phyloP scores from a whole-genome alignment of 2,113 vertebrate species.

The Lophura nycthemera region DNA sequence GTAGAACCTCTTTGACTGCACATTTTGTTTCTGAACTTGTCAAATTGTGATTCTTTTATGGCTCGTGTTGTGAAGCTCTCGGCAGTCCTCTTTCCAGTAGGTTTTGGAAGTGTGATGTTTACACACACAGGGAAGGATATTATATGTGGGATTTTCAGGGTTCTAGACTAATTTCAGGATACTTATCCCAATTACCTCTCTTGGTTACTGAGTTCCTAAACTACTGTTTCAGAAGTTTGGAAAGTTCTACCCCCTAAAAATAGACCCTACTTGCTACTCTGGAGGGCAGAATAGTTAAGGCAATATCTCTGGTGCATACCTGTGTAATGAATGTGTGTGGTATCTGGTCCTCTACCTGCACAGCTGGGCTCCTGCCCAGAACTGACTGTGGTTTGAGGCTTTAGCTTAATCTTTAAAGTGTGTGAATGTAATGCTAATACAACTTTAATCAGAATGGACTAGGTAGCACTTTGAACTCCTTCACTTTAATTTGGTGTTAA shows the following conservation, averaged over 20 bases:
- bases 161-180: background rate
- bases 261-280: background rate
- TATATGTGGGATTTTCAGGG: slow-evolving; percentile 45
- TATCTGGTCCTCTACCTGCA: slow-evolving; percentile 36
- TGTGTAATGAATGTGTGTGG: background rate
- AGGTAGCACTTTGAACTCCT: slow-evolving; percentile 48
- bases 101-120: slow-evolving; percentile 40
- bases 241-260: background rate
- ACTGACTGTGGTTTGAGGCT: background rate
- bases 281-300: slow-evolving; percentile 1
- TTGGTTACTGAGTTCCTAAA: background rate
- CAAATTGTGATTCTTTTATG: slow-evolving; percentile 42
- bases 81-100: background rate
- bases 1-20: background rate
- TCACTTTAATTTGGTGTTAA: slow-evolving; percentile 28
- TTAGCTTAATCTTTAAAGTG: slow-evolving; percentile 52
- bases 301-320: background rate
- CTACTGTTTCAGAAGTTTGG: background rate
- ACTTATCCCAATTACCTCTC: background rate
- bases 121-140: slow-evolving; percentile 4
- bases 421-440: slow-evolving; percentile 42
- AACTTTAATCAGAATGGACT: slow-evolving; percentile 48
- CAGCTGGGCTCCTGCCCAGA: slow-evolving; percentile 35
- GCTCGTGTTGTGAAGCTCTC: background rate
- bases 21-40: slow-evolving; percentile 63